Conservation (phyloP, 2,797 vertebrate species). For the Xenops minutus region DNA sequence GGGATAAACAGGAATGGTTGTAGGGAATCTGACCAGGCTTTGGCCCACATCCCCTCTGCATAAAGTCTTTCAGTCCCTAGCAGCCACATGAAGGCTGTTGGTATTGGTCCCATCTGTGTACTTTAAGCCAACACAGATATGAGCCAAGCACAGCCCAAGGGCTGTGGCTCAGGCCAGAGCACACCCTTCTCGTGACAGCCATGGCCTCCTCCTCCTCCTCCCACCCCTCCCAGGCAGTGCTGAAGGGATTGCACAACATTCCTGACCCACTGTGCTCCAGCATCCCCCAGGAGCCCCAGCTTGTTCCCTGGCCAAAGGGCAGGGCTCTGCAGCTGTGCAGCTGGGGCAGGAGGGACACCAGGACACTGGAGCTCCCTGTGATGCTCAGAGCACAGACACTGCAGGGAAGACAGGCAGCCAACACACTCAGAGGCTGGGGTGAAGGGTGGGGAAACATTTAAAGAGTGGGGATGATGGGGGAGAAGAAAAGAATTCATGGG, state of each 20-base stretch:
- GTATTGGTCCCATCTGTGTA: not conserved
- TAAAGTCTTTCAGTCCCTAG: not conserved
- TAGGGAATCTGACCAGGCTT: not conserved
- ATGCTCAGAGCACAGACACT: not conserved
- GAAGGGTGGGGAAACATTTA: accelerated
- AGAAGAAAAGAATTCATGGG: not conserved
- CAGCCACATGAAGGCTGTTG: not conserved
- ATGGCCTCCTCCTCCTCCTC: not conserved
- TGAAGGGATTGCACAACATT: not conserved
- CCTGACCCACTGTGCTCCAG: not conserved
- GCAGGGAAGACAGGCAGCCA: not conserved
- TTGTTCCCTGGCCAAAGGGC: not conserved
- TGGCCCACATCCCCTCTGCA: not conserved
- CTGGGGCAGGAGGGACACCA: not conserved
- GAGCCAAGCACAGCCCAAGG: not conserved
- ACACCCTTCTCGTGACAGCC: not conserved
- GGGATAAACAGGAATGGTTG: accelerated
- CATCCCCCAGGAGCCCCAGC: not conserved
- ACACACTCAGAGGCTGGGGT: not conserved
- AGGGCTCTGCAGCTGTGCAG: not conserved
- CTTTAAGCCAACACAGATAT: not conserved
- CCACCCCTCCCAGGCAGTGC: not conserved
- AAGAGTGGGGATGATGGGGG: not conserved
- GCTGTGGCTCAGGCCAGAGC: not conserved
- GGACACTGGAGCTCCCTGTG: not conserved